These are phyloP conservation scores for Myotis findleyi DNA, from an alignment of 2,797 vertebrate genomes.

Conservation along the genomic window DNA sequence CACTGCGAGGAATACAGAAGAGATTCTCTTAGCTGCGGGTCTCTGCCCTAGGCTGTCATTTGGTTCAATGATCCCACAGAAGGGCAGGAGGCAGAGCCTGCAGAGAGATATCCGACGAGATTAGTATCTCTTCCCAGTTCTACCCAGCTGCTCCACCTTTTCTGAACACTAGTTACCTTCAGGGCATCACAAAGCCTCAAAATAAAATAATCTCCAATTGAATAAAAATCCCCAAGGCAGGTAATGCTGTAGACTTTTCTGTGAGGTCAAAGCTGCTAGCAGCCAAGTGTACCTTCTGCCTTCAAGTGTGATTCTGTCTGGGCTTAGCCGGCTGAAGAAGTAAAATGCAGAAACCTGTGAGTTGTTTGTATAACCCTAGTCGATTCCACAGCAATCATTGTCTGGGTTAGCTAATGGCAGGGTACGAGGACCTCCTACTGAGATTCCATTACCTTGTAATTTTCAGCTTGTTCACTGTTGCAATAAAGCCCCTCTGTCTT, in stretches of 20 bases:
- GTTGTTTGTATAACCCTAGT: conserved; percentile 79
- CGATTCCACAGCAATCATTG: conserved; percentile 84
- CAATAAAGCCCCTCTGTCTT: conserved; percentile 88
- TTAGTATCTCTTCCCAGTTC: not conserved
- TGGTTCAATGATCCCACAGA: not conserved
- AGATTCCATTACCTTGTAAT: conserved; percentile 91
- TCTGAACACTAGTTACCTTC: not conserved
- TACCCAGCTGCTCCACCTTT: not conserved
- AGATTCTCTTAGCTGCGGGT: not conserved
- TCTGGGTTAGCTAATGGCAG: conserved; percentile 88
- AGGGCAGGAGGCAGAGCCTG: not conserved
- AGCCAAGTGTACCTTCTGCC: conserved; percentile 59
- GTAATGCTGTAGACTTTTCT: conserved; percentile 27
- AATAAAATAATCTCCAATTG: conserved; percentile 1
- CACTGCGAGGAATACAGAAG: too few relatives aligned
- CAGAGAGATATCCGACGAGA: not conserved
- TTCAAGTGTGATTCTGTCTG: conserved; percentile 71
- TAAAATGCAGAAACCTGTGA: conserved; percentile 74
- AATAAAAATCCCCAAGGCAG: not conserved
- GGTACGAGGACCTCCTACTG: conserved; percentile 86
- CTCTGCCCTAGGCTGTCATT: not conserved
- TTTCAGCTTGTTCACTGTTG: conserved; percentile 90
- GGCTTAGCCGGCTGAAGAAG: conserved; percentile 76
- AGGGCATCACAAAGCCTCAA: not conserved
- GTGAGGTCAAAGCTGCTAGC: conserved; percentile 28